Base-by-base conservation (phyloP, 2,113 vertebrate genomes). In the Bufo gargarizans region DNA sequence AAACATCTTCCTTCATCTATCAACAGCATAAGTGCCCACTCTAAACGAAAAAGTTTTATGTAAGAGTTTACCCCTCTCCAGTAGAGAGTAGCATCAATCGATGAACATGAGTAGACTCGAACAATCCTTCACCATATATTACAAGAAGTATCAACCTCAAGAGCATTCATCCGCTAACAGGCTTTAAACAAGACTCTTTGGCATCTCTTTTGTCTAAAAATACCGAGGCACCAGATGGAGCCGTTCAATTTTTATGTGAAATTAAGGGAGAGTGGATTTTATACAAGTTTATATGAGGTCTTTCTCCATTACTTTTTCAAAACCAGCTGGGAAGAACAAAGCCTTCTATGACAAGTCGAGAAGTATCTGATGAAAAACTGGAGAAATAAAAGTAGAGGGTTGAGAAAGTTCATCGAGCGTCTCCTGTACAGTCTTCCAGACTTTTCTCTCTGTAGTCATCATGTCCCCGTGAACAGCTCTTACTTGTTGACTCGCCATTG, bases 401-500 rank as follows among this genome's bases (percentile, higher is more conserved):
- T 91, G 82, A 89, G 59, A 88, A 93, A 91, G 90, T 92, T 93
- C 91, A 91, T 85, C 87, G 88, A 77, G 82, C 84, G 89, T 91
- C 90, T 86, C 56, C 83, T 56, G 87, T 45, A 86, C 69, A 89
- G 49, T 71, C 45, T 90, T 89, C 90, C 80, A 67, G 82, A 92
- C 83, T 91, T 67, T 22, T 89, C 72, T 91, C 12, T 90, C 82
- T 88, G 33, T 67, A 88, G 69, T 19, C 56, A 67, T 81, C 80
- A 77, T 82, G 43, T 92, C 89, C 87, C 49, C 86, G 81, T 72
- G 81, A 92, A 85, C 78, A 89, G 65, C 78, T 79, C 91, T 90
- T 88, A 67, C 50, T 77, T 91, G 91, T 55, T 90, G 89, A 89
- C 65, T 91, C 87, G 84, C 90, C 89, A 90, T 89, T 91, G 90